phyloP scores from a whole-genome alignment of 2,888 invertebrate species.

The Lepidocyrtinus sp. region DNA sequence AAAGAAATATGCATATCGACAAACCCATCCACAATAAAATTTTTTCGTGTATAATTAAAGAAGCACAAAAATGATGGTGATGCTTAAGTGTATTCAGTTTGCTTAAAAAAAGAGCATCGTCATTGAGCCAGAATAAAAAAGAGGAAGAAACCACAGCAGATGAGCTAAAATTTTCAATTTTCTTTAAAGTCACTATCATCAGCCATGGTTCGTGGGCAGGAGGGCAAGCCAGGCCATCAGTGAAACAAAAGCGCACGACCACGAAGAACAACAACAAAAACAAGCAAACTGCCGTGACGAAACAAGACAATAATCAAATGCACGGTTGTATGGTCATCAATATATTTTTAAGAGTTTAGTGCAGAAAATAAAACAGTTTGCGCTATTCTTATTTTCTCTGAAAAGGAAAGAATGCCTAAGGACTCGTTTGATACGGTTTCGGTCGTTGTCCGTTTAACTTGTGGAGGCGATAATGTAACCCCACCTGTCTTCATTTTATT shows the following conservation, averaged over 20 bases:
- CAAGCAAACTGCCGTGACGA: background rate
- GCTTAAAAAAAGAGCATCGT: conserved; percentile 39
- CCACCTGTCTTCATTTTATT: background rate
- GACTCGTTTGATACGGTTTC: background rate
- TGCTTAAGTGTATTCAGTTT: background rate
- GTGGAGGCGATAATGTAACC: background rate
- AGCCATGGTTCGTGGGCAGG: conserved; percentile 51
- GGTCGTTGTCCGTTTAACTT: conserved; percentile 26
- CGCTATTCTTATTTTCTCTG: background rate
- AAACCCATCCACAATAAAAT: too few relatives aligned
- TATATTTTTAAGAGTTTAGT: background rate
- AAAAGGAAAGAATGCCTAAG: background rate
- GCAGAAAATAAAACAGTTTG: background rate
- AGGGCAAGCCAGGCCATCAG: conserved; percentile 17
- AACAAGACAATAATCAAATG: background rate
- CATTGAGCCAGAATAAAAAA: conserved; percentile 51
- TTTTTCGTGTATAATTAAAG: too few relatives aligned
- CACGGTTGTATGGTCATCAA: conserved; percentile 38
- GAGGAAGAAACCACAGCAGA: conserved; percentile 37
- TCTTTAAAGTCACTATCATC: conserved; percentile 34
- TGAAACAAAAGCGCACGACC: conserved; percentile 46
- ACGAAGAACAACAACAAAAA: background rate
- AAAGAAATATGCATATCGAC: too few relatives aligned
- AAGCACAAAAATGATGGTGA: conserved; percentile 13
- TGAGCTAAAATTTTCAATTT: conserved; percentile 25